A percentile compares a stretch with the other conserved stretches of the same genome.
phyloP scores from a whole-genome alignment of 1,140 invertebrate genomes.

The Pseudomyrmex sp. region DNA sequence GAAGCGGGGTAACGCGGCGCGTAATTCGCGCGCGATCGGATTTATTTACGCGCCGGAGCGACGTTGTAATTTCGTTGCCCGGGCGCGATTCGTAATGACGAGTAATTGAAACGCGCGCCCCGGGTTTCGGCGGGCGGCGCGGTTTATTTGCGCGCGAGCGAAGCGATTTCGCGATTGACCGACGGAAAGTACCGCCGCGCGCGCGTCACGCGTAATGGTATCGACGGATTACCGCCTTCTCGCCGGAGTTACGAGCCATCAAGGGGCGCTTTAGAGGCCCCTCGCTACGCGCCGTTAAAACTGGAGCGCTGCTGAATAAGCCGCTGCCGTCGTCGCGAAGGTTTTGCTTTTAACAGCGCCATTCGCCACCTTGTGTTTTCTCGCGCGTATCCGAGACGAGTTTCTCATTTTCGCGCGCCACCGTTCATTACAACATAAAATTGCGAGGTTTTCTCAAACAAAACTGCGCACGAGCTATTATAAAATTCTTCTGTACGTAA shows the following conservation, averaged over 20 bases:
- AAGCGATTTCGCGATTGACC: constrained; percentile 67
- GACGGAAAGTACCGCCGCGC: constrained; percentile 48
- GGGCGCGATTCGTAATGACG: constrained; percentile 51
- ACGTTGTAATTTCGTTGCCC: constrained; percentile 58
- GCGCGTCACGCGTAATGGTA: constrained; percentile 45
- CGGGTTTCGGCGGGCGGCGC: background rate
- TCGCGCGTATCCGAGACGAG: background rate
- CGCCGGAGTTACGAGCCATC: constrained; percentile 62
- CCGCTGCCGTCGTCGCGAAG: constrained; percentile 38
- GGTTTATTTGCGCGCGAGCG: constrained; percentile 55
- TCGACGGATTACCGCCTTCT: constrained; percentile 63
- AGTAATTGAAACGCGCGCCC: constrained; percentile 48
- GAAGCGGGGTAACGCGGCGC: constrained; percentile 47
- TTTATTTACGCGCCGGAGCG: constrained; percentile 49
- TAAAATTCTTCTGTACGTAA: background rate
- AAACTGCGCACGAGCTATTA: background rate
- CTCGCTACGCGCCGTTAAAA: constrained; percentile 59
- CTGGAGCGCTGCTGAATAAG: constrained; percentile 61
- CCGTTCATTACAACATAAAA: background rate
- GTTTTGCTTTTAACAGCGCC: constrained; percentile 50
- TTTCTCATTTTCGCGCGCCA: background rate
- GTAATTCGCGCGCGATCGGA: constrained; percentile 55
- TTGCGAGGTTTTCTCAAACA: constrained; percentile 1
- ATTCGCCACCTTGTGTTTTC: constrained; percentile 28
- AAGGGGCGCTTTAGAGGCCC: constrained; percentile 59